A percentile compares a stretch with the other conserved stretches of the same genome.
Conservation (phyloP, 2,797 vertebrate species). For the Lemur catta region DNA sequence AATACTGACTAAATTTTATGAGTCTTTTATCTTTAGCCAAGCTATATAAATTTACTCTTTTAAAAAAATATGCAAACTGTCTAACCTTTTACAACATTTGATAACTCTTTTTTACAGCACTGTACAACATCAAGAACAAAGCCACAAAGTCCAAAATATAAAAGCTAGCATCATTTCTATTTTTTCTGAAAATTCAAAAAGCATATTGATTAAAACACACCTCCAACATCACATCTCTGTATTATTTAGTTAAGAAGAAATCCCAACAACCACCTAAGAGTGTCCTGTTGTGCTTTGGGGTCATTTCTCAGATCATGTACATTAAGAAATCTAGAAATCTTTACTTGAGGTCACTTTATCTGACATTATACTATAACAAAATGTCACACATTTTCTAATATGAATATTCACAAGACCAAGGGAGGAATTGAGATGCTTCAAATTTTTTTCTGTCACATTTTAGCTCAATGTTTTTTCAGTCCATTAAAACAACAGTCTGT, state of each 20-base stretch:
- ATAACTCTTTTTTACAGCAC: neutral
- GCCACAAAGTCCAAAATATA: neutral
- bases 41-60: neutral
- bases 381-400: conserved; percentile 16
- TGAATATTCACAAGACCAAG: neutral
- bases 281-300: neutral
- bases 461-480: neutral
- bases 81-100: neutral
- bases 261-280: neutral
- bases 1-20: neutral
- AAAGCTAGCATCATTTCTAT: neutral
- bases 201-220: neutral
- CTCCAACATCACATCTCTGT: neutral
- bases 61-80: neutral
- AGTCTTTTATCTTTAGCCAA: neutral
- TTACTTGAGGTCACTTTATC: neutral
- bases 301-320: neutral
- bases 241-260: neutral
- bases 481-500: neutral
- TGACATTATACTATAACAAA: neutral
- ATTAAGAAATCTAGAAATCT: neutral
- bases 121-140: neutral
- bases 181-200: neutral
- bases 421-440: neutral
- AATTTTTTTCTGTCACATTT: conserved; percentile 33